Evolutionary conservation across 2,113 vertebrate species (phyloP), one percentile per base, ranked within the genome.

Genomic region (Lutjanus erythropterus): DNA sequence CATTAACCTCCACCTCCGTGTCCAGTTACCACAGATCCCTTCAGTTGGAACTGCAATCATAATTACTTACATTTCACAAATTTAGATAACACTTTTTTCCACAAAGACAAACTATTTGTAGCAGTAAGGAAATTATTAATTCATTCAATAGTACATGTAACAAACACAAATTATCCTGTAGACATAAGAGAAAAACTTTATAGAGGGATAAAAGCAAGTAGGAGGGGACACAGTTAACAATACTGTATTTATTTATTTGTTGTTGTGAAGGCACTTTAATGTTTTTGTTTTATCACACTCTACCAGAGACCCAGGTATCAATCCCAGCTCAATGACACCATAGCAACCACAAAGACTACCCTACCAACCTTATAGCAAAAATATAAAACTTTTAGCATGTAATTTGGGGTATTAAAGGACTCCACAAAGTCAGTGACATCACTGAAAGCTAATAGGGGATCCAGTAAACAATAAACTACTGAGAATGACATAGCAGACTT

Each of bases 1-100:
- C 64, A 78, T 81, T 78, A 76, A 84, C 87, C 79, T 60, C 42
- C 62, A 56, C 58, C 70, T 65, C 25, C 39, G 71, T 52, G 71
- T 79, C 75, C 74, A 75, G 23, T 75, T 81, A 72, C 81, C 41
- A 46, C 35, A 37, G 33, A 78, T 50, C 50, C 58, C 53, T 27
- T 71, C 41, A 27, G 53, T 16, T 53, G 8, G 46, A 68, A 56
- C 10, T 44, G 29, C 3, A 78, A 23, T 75, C 42, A 67, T 50
- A 5, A n/a, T 72, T 31, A 46, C 56, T 80, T 59, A 53, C 1
- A 25, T 70, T 41, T 84, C 3, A 47, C 10, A 3, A 11, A 16
- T 55, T 49, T 33, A 23, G 41, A 9, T 52, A 19, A 44, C 15
- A 55, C 66, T 55, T 76, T 29, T 12, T 56, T 0, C 5, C 25